Percentiles rank a stretch among this genome's conserved stretches.
phyloP scores from a whole-genome alignment of 2,888 invertebrate genomes.

The Watsonalla binaria region DNA sequence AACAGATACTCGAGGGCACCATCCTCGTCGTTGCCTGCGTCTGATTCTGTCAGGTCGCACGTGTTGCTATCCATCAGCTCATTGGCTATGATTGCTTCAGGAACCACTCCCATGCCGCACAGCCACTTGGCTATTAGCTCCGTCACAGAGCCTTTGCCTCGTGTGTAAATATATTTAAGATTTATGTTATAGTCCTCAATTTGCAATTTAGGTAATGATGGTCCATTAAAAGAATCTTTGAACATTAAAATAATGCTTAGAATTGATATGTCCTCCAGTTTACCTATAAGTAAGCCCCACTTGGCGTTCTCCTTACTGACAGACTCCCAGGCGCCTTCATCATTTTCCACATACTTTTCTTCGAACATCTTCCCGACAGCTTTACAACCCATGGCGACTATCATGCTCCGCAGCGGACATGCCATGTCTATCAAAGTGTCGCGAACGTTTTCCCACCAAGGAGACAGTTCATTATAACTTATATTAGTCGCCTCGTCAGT shows the following conservation, averaged over 20 bases:
- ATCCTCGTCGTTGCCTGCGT: slow-evolving; percentile 29
- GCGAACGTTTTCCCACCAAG: slow-evolving; percentile 91
- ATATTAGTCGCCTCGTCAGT: slow-evolving; percentile 80
- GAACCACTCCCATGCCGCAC: slow-evolving; percentile 84
- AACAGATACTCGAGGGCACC: slow-evolving; percentile 46
- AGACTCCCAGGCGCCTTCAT: slow-evolving; percentile 86
- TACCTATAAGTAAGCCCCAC: slow-evolving; percentile 92
- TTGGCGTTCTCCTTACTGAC: slow-evolving; percentile 91
- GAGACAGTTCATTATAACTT: slow-evolving; percentile 84
- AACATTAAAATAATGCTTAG: slow-evolving; percentile 83
- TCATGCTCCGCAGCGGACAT: slow-evolving; percentile 87
- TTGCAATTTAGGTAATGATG: slow-evolving; percentile 73
- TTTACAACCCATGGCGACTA: slow-evolving; percentile 90
- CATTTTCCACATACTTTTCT: slow-evolving; percentile 62
- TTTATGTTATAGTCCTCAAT: slow-evolving; percentile 80
- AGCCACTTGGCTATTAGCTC: slow-evolving; percentile 94
- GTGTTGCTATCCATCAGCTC: slow-evolving; percentile 56
- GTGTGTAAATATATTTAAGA: slow-evolving; percentile 81
- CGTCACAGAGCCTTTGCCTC: slow-evolving; percentile 89
- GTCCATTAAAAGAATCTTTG: slow-evolving; percentile 58
- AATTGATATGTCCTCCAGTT: slow-evolving; percentile 92
- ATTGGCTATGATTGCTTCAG: slow-evolving; percentile 78
- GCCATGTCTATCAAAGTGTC: slow-evolving; percentile 84
- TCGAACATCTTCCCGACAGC: slow-evolving; percentile 81
- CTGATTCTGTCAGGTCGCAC: slow-evolving; percentile 23